Evolutionary conservation across 2,113 vertebrate genomes (phyloP), one percentile per base, ranked within the genome.

Genomic region (Perccottus glenii): DNA sequence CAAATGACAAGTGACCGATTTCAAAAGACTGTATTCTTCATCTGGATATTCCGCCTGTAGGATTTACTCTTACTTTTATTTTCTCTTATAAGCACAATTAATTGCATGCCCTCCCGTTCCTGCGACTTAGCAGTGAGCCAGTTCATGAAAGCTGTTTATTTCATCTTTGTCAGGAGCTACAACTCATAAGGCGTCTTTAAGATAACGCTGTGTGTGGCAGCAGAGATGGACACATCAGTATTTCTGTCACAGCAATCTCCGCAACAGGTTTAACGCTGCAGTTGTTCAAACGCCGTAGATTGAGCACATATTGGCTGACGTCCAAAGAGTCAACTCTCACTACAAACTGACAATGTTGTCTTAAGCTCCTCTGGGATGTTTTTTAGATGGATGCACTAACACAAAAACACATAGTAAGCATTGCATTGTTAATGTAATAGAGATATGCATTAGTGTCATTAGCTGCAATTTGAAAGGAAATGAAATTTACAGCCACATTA

Each of bases 401-500:
- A 42, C 38, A 14, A 40, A 35, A 52, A 14, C 6, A 55, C 19
- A 27, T 27, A 27, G 19, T 36, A 55, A 55, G 36, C 11, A 14
- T 4, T 0, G 32, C 5, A 36, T 36, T 35, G 51, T 36, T 55
- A 27, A 27, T 27, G 32, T 55, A 36, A 55, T 14, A 8, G 33
- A 55, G 11, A 5, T 61, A 33, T 75, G 32, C 6, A 70, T 57
- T 53, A 33, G 16, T 66, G 44, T 10, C 9, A 56, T 63, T 40
- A 46, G 15, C 10, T 27, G 11, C 42, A 43, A 33, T 73, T 15
- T 36, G 19, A 71, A 74, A 73, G 6, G 4, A 14, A 78, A 66
- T 60, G 1, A 15, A 51, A 27, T 12, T 56, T 56, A 53, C 70
- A 75, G 60, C 60, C 43, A 84, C 52, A 90, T 92, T 91, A 89